phyloP scores from a whole-genome alignment of 2,113 vertebrate species.

The Dendropsophus ebraccatus region DNA sequence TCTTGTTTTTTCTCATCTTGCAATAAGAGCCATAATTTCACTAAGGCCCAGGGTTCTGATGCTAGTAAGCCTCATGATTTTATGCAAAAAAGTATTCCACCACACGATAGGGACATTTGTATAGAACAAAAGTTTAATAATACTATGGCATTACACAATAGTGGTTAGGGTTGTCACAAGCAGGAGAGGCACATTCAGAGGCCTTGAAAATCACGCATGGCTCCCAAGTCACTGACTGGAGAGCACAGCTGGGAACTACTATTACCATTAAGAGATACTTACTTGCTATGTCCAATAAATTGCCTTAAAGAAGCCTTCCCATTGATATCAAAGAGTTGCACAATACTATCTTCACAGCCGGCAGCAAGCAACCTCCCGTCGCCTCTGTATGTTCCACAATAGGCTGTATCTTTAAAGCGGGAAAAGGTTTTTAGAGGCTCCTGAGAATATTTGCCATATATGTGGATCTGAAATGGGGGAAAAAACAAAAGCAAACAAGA shows the following conservation, averaged over 20 bases:
- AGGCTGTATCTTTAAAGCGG: slow-evolving; percentile 88
- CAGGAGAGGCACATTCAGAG: too few relatives aligned
- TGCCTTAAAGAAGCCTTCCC: slow-evolving; percentile 87
- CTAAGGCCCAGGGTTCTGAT: too few relatives aligned
- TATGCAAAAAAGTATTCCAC: too few relatives aligned
- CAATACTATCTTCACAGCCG: slow-evolving; percentile 85
- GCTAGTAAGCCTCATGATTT: too few relatives aligned
- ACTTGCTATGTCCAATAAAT: slow-evolving; percentile 91
- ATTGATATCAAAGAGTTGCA: slow-evolving; percentile 86
- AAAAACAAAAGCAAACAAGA: neutral
- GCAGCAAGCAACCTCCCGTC: slow-evolving; percentile 90
- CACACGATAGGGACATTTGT: too few relatives aligned
- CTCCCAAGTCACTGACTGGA: neutral
- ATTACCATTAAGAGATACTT: slow-evolving; percentile 63
- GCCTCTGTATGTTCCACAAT: slow-evolving; percentile 85
- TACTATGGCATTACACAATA: too few relatives aligned
- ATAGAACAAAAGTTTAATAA: too few relatives aligned
- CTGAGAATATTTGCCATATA: slow-evolving; percentile 91
- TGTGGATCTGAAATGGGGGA: slow-evolving; percentile 80
- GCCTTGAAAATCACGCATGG: neutral
- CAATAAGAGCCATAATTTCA: too few relatives aligned
- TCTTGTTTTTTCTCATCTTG: too few relatives aligned
- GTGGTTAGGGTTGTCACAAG: too few relatives aligned
- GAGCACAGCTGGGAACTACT: neutral
- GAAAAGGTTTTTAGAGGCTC: slow-evolving; percentile 91